These are phyloP conservation scores for Hydrolagus affinis DNA, from an alignment of 2,113 vertebrate genomes.

Conservation along the genomic window DNA sequence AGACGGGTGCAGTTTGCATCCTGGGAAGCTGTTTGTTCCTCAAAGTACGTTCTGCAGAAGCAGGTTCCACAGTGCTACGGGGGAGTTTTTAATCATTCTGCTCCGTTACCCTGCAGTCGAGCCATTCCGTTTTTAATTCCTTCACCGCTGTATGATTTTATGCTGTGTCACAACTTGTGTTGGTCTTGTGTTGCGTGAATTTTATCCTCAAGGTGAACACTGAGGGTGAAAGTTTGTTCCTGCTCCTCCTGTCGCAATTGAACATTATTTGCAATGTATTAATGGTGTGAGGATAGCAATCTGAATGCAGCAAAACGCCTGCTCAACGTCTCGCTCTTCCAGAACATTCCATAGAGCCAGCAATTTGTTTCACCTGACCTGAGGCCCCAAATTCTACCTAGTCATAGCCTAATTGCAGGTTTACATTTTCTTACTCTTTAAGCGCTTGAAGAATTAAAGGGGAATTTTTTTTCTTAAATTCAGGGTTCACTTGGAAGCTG, in stretches of 20 bases:
- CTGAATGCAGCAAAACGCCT: too few species aligned
- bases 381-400: too few species aligned
- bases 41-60: background rate
- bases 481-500: too few species aligned
- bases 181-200: background rate
- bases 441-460: too few species aligned
- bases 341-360: too few species aligned
- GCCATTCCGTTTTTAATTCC: background rate
- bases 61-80: background rate
- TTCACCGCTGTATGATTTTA: background rate
- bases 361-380: too few species aligned
- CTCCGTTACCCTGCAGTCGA: background rate
- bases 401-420: too few species aligned
- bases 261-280: too few species aligned
- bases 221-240: background rate
- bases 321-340: too few species aligned
- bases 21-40: background rate
- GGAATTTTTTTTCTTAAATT: too few species aligned
- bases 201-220: background rate
- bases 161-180: background rate
- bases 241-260: background rate
- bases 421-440: too few species aligned
- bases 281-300: too few species aligned
- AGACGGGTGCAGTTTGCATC: background rate
- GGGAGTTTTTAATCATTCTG: background rate